Evolutionary conservation across 2,888 invertebrate species (phyloP), one percentile per base, ranked within the genome.

Genomic region (Drosophila paramelanica): DNA sequence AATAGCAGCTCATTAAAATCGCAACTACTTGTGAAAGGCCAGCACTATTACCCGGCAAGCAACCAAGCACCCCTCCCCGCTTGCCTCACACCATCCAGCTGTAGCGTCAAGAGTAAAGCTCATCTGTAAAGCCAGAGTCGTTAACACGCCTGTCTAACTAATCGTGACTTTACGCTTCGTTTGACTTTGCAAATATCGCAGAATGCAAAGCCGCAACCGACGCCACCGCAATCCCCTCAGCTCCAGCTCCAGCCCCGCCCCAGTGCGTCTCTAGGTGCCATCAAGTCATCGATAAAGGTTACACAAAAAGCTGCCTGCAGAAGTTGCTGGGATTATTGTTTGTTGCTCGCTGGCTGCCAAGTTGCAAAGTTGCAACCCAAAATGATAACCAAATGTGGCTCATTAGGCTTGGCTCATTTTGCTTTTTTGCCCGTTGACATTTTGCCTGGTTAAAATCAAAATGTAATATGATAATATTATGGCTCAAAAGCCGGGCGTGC

Each of bases 131-230:
- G 76, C 79, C 64, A 67, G 67, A 70, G 75, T 88, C 82, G 88
- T 90, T 90, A 90, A 88, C 90, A 86, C 89, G 90, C 86, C 90
- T 91, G 90, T 90, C 89, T 91, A 91, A 90, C 91, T 91, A 91
- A 91, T 91, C 90, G 90, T 90, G 89, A 90, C 90, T 90, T 91
- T 87, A 90, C 89, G 90, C 91, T 91, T 91, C 90, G 91, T 90
- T 90, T 88, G 89, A 82, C 83, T 90, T 90, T 81, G 80, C 90
- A 90, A 90, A 90, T 89, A 90, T 82, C 82, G 77, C 80, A 61
- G 87, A 87, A 86, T 86, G 69, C 76, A 71, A 77, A 71, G 49
- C 55, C 50, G 23, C 49, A 60, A 36, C 38, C 17, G 47, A 4
- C 7, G 25, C 1, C 14, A 27, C 33, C 8, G n/a, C 8, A 23